Percentiles rank a stretch among this genome's conserved stretches.
These are phyloP conservation scores for Arion vulgaris DNA, from an alignment of 1,140 invertebrate genomes.

Conservation along the genomic window DNA sequence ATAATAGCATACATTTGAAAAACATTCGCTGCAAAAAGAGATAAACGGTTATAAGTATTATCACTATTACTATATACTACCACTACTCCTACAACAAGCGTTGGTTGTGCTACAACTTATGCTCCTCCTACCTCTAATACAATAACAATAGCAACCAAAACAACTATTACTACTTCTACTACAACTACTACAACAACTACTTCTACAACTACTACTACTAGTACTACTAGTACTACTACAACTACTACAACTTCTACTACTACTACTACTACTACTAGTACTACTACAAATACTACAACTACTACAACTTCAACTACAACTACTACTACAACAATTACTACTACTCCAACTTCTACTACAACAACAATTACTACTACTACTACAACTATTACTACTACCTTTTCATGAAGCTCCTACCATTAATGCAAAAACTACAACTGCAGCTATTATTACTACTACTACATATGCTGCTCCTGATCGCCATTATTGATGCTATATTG, in stretches of 20 bases:
- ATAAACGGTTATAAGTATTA: too few species aligned
- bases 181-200: background rate
- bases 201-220: background rate
- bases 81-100: background rate
- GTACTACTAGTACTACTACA: background rate
- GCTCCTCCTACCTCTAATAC: background rate
- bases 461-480: too few species aligned
- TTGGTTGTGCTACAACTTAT: background rate
- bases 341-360: background rate
- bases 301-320: background rate
- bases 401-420: too few species aligned
- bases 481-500: too few species aligned
- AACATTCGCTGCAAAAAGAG: too few species aligned
- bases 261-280: background rate
- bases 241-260: background rate
- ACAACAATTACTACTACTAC: background rate
- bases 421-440: too few species aligned
- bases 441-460: too few species aligned
- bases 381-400: background rate
- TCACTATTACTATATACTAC: too few species aligned
- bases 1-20: too few species aligned
- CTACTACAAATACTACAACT: background rate
- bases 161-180: background rate
- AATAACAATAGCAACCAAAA: background rate
- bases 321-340: background rate